These are phyloP conservation scores for Melanotus villosus DNA, from an alignment of 2,888 invertebrate genomes.

Conservation along the genomic window DNA sequence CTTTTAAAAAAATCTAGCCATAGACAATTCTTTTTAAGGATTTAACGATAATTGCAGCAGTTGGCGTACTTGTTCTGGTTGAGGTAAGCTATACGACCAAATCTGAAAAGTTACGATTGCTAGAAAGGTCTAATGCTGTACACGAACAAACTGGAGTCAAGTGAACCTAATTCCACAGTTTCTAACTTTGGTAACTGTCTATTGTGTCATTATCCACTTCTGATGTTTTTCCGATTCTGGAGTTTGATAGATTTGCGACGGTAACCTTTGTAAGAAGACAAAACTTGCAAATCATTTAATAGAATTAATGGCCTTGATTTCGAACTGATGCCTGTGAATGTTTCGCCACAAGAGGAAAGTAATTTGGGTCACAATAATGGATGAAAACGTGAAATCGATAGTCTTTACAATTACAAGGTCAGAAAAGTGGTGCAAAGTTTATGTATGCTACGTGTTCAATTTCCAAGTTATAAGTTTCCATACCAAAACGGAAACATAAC, in stretches of 20 bases:
- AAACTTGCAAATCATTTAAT: conserved; percentile 15
- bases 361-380: conserved; percentile 21
- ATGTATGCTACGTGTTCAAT: conserved; percentile 20
- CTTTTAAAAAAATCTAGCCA: too few species aligned
- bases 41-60: conserved; percentile 8
- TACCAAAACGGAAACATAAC: conserved; percentile 5
- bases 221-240: conserved; percentile 7
- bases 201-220: conserved; percentile 21
- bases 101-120: conserved; percentile 11
- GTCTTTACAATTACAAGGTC: conserved; percentile 19
- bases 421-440: conserved; percentile 22
- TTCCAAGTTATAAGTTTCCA: conserved; percentile 4
- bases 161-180: conserved; percentile 12
- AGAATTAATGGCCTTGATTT: not conserved
- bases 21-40: too few species aligned
- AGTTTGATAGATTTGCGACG: not conserved
- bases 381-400: conserved; percentile 22
- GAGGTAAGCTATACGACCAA: not conserved
- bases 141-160: conserved; percentile 24
- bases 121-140: conserved; percentile 9
- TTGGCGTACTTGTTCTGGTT: not conserved
- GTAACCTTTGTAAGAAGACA: not conserved
- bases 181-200: conserved; percentile 7
- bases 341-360: conserved; percentile 10
- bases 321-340: conserved; percentile 12